phyloP scores from a whole-genome alignment of 2,797 vertebrate species.

The Platalea minor region DNA sequence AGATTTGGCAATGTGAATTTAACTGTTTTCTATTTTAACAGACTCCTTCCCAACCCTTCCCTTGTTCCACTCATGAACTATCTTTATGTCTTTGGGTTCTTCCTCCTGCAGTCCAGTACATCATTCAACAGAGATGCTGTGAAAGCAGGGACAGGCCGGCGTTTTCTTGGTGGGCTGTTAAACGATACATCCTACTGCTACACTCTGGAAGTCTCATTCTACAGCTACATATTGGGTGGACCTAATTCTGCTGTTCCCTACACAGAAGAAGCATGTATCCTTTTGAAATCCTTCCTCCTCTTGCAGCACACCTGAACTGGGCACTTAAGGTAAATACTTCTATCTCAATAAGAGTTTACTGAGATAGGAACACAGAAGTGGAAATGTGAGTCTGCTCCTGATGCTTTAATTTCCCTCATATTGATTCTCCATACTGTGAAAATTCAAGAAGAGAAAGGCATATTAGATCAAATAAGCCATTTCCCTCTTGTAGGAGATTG shows the following conservation, averaged over 20 bases:
- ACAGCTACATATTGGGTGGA: constrained; percentile 87
- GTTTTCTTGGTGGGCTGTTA: constrained; percentile 92
- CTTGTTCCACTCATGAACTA: background rate
- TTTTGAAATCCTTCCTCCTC: constrained; percentile 54
- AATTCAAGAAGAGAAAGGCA: constrained; percentile 52
- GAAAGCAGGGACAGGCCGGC: constrained; percentile 94
- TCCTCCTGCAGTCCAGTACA: constrained; percentile 85
- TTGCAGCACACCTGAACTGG: background rate
- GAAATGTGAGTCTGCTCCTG: constrained; percentile 54
- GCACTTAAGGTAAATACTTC: constrained; percentile 55
- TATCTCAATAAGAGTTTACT: constrained; percentile 12
- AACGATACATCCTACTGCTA: constrained; percentile 97
- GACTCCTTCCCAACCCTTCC: background rate
- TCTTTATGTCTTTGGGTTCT: background rate
- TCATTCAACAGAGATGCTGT: constrained; percentile 94
- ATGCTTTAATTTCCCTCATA: constrained; percentile 59
- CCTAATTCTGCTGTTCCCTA: constrained; percentile 86
- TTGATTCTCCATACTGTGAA: constrained; percentile 55
- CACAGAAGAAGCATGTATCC: constrained; percentile 97
- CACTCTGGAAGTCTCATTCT: constrained; percentile 98
- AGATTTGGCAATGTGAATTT: background rate
- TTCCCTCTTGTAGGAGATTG: constrained; percentile 54
- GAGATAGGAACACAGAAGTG: constrained; percentile 40
- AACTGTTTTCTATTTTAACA: background rate
- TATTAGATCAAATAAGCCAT: constrained; percentile 62